Base-by-base conservation (phyloP, 2,113 vertebrate species). In the Actenoides lindsayi region DNA sequence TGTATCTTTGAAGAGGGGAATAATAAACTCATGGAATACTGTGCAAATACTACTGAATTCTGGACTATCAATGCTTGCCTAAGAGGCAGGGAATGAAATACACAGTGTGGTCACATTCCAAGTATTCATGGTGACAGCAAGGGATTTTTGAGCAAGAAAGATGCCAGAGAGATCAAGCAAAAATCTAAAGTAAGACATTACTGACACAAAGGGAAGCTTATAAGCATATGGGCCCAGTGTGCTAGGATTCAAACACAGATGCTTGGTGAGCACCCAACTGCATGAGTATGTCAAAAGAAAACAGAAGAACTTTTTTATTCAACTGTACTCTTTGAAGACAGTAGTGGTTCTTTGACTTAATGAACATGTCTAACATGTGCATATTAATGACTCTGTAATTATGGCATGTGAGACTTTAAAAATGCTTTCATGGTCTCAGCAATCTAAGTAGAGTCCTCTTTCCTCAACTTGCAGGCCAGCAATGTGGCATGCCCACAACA, bases 101-200 rank as follows among this genome's bases (percentile, higher is more conserved):
- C 60, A 78, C 21, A 87, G 74, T 3, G 9, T 65, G 39, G 74
- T 79, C 35, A 87, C 82, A 89, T 89, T 91, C 70, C 48, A 95
- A 53, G 54, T 79, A 82, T 79, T 94, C 48, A 18, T 37, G 28
- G 35, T 30, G 63, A 91, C 53, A 91, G 81, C 44, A 69, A 87
- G 41, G 74, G 67, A 82, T 79, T 89, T 89, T 25, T 68, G 25
- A 71, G 37, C 44, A 57, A 67, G 59, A 95, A 89, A 31, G 65
- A 85, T 57, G 54, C 81, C 89, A 91, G 74, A 76, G 24, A 74
- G 89, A 94, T 83, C 63, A 94, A 90, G 50, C 28, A 70, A 88
- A 90, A 82, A 78, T 82, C 56, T 78, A 3, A 83, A 64, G 68
- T 11, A 78, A 86, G 56, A 75, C 27, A 79, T 28, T 50, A 41